phyloP scores from a whole-genome alignment of 2,888 invertebrate species.

The Andrena praecox region DNA sequence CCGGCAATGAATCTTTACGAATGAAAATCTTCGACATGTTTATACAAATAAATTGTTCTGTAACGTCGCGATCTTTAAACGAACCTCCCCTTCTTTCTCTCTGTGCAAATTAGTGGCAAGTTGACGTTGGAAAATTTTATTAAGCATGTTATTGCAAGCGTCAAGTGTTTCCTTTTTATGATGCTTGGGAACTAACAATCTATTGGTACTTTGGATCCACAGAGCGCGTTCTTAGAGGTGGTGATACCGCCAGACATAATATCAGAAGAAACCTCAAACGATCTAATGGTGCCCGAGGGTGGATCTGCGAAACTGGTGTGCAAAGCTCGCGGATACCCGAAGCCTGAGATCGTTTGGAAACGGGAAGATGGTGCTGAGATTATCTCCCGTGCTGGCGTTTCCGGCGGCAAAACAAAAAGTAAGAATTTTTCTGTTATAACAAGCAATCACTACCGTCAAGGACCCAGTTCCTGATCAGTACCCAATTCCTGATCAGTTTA shows the following conservation, averaged over 20 bases:
- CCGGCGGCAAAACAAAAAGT: slow-evolving; percentile 91
- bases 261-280: slow-evolving; percentile 95
- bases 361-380: slow-evolving; percentile 94
- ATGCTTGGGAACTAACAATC: neutral
- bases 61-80: too few relatives aligned
- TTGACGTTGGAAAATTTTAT: too few relatives aligned
- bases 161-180: too few relatives aligned
- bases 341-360: slow-evolving; percentile 94
- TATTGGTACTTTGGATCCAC: slow-evolving; percentile 54
- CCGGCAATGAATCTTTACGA: too few relatives aligned
- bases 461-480: too few relatives aligned
- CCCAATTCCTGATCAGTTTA: too few relatives aligned
- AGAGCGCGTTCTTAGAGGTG: slow-evolving; percentile 95
- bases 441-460: too few relatives aligned
- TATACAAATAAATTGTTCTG: too few relatives aligned
- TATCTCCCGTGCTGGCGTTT: slow-evolving; percentile 90
- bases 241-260: slow-evolving; percentile 96
- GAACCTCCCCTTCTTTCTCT: too few relatives aligned
- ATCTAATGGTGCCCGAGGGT: slow-evolving; percentile 97
- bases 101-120: too few relatives aligned
- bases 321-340: slow-evolving; percentile 93
- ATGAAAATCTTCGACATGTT: too few relatives aligned
- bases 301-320: slow-evolving; percentile 95
- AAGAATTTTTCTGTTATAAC: slow-evolving; percentile 56
- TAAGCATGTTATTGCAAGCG: too few relatives aligned